phyloP scores from a whole-genome alignment of 2,888 invertebrate genomes.

The Ectemnius lituratus region DNA sequence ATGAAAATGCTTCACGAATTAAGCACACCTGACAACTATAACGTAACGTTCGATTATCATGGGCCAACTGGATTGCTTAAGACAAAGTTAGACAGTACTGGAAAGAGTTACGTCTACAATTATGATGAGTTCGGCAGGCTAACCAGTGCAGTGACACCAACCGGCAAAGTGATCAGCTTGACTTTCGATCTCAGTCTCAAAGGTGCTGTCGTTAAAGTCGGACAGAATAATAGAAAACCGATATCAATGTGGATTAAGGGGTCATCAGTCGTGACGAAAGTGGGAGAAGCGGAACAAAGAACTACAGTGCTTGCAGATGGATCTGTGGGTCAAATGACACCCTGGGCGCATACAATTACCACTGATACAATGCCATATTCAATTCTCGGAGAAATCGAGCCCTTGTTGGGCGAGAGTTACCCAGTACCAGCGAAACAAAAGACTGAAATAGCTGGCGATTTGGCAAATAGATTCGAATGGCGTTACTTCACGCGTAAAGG shows the following conservation, averaged over 20 bases:
- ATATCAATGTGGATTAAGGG: conserved; percentile 93
- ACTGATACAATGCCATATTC: conserved; percentile 95
- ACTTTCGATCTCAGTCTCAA: conserved; percentile 94
- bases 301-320: conserved; percentile 90
- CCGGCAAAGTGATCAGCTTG: conserved; percentile 93
- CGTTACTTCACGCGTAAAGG: conserved; percentile 92
- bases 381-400: conserved; percentile 92
- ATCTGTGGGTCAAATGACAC: conserved; percentile 87
- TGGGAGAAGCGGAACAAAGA: conserved; percentile 90
- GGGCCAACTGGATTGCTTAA: conserved; percentile 93
- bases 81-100: conserved; percentile 93
- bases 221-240: conserved; percentile 90
- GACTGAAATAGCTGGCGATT: conserved; percentile 92
- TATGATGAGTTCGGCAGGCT: conserved; percentile 97
- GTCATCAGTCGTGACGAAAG: conserved; percentile 88
- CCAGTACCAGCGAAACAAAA: conserved; percentile 94
- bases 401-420: conserved; percentile 92
- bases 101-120: conserved; percentile 94
- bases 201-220: conserved; percentile 92
- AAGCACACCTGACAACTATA: conserved; percentile 95
- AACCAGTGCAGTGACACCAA: conserved; percentile 94
- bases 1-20: conserved; percentile 95
- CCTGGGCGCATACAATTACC: conserved; percentile 93
- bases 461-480: conserved; percentile 97
- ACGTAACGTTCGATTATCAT: conserved; percentile 95